These are phyloP conservation scores for Syrphus vitripennis DNA, from an alignment of 2,888 invertebrate genomes.

Conservation along the genomic window DNA sequence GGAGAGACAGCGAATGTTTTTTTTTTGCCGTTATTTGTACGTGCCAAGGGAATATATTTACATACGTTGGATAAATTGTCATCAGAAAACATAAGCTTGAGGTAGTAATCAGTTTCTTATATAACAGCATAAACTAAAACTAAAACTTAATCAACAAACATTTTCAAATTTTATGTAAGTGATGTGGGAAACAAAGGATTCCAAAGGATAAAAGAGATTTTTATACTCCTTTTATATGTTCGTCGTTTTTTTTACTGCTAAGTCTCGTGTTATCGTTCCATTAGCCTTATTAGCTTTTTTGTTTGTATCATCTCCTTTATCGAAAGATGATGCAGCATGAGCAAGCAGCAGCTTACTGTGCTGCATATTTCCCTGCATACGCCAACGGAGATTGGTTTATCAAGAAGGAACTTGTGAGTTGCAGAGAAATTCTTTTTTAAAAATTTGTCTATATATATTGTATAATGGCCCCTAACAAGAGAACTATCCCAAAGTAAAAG, in stretches of 20 bases:
- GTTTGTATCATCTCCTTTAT: slow-evolving; percentile 2
- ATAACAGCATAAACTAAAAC: not conserved
- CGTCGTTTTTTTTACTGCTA: slow-evolving; percentile 13
- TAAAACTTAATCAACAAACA: slow-evolving; percentile 5
- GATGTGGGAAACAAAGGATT: not conserved
- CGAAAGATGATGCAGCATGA: no score
- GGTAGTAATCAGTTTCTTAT: slow-evolving; percentile 4
- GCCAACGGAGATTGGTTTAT: no score
- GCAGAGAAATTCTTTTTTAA: no score
- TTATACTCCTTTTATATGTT: not conserved
- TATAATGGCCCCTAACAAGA: no score
- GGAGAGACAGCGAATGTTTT: not conserved
- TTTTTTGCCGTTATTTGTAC: not conserved
- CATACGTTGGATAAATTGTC: not conserved
- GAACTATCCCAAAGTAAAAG: no score
- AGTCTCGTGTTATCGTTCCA: slow-evolving; percentile 46
- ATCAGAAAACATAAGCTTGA: not conserved
- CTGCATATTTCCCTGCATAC: no score
- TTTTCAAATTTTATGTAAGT: not conserved
- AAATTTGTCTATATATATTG: no score
- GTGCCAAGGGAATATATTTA: not conserved
- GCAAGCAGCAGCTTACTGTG: slow-evolving; percentile 17
- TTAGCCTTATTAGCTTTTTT: slow-evolving; percentile 18
- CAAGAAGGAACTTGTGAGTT: no score
- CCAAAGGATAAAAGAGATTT: not conserved